Evolutionary conservation across 2,113 vertebrate genomes (phyloP), one percentile per base, ranked within the genome.

Genomic region (Malurus alboscapulatus): DNA sequence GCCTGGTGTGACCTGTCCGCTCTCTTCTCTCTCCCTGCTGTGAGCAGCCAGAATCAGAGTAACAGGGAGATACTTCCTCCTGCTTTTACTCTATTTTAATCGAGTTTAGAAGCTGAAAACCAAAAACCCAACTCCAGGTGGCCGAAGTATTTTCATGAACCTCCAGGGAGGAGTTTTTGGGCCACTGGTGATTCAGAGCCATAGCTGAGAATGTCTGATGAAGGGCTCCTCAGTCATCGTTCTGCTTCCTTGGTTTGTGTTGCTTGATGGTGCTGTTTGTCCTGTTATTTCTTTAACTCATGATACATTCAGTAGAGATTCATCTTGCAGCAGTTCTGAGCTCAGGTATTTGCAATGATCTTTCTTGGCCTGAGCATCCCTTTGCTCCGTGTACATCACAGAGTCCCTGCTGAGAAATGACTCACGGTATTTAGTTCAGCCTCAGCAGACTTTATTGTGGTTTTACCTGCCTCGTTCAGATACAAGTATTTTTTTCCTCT

Each of bases 381-480:
- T 25, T 1, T 7, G 14, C 26, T 69, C 45, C 67, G 21, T 0
- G 0, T 44, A 10, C 1, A 1, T 53, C 72, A 75, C 18, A 34
- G 8, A 42, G 29, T 59, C 55, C 47, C 51, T 74, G 38, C 42
- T 77, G 87, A 71, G 77, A 92, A 74, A 55, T 67, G 18, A 59
- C 55, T 86, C 40, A 21, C 15, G 20, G 18, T 66, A 26, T 58
- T 91, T 38, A 74, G 58, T 66, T 89, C 27, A 75, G 78, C 44
- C 26, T 88, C 32, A 59, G 58, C 19, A 73, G 55, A 74, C 8
- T 77, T 84, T 55, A 54, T 62, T 26, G 34, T 4, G 12, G 20
- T 55, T 84, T 92, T 76, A 34, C 38, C 74, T 19, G 32, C 53
- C 53, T 54, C 24, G n/a, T 78, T 59, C 57, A 72, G 40, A 27